Percentiles rank a stretch among this genome's conserved stretches.
Conservation (phyloP, 1,140 invertebrate genomes). For the Caenorhabditis remanei region DNA sequence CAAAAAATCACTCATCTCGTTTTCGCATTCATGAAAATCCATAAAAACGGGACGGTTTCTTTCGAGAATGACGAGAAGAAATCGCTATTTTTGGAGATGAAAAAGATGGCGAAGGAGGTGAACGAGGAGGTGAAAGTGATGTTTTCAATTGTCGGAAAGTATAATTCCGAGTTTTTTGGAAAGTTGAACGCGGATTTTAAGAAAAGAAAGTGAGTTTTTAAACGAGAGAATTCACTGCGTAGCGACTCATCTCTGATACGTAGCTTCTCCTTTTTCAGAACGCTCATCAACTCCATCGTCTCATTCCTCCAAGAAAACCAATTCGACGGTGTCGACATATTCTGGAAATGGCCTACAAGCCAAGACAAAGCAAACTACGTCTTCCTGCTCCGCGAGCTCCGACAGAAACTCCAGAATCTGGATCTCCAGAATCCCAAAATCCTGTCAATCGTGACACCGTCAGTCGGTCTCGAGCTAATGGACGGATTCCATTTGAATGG, state of each 20-base stretch:
- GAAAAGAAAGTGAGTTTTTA: conserved; percentile 46
- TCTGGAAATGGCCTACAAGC: conserved; percentile 84
- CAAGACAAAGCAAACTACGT: conserved; percentile 79
- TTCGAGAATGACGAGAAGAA: conserved; percentile 46
- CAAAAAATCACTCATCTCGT: conserved; percentile 69
- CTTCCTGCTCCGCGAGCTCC: conserved; percentile 65
- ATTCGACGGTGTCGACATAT: conserved; percentile 69
- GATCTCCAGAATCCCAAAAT: background rate
- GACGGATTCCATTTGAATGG: conserved; percentile 71
- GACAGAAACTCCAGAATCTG: background rate
- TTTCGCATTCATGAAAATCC: conserved; percentile 69
- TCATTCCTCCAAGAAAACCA: conserved; percentile 57
- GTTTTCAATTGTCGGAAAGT: conserved; percentile 75
- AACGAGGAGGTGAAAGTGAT: conserved; percentile 65
- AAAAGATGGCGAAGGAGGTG: background rate
- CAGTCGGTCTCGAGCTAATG: conserved; percentile 72
- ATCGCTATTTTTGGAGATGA: conserved; percentile 31
- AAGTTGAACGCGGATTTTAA: conserved; percentile 54
- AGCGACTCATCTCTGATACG: too few species aligned
- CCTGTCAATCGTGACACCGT: conserved; percentile 71
- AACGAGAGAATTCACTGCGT: too few species aligned
- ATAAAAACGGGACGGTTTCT: conserved; percentile 68
- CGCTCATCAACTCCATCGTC: conserved; percentile 65
- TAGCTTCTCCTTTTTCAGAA: background rate
- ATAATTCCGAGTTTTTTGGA: conserved; percentile 72